Conservation (phyloP, 2,113 vertebrate genomes). For the Rhinogobius similis region DNA sequence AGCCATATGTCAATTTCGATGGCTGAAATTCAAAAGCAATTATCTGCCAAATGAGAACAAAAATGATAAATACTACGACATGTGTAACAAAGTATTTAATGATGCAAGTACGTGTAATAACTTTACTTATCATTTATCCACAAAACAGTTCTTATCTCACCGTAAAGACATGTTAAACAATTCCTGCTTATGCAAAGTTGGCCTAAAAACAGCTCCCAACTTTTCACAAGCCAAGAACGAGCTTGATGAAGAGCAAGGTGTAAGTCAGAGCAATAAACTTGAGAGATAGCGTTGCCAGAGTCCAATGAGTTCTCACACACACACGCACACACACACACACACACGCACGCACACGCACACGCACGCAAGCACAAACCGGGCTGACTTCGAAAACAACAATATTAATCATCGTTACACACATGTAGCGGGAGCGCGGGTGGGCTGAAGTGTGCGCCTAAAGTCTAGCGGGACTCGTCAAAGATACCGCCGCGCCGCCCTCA, state of each 20-base stretch:
- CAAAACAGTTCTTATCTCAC: not conserved
- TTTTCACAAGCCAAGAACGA: constrained; percentile 26
- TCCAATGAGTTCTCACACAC: not conserved
- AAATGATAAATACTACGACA: too few relatives aligned
- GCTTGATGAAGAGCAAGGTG: constrained; percentile 50
- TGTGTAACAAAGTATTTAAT: too few relatives aligned
- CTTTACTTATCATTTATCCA: not conserved
- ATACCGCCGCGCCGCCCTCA: constrained; percentile 61
- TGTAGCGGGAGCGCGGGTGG: constrained; percentile 58
- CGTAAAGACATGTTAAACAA: not conserved
- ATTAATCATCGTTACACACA: constrained; percentile 79
- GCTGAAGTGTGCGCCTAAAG: constrained; percentile 30
- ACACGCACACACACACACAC: not conserved
- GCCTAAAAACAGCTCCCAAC: constrained; percentile 24
- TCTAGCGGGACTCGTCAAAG: constrained; percentile 68
- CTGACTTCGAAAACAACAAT: constrained; percentile 77
- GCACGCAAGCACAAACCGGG: constrained; percentile 44
- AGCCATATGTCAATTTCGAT: too few relatives aligned
- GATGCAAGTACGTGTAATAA: too few relatives aligned
- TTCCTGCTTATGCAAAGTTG: constrained; percentile 3
- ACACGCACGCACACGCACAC: constrained; percentile 21
- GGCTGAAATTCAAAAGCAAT: too few relatives aligned
- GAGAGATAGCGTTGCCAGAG: constrained; percentile 50
- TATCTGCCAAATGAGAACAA: too few relatives aligned
- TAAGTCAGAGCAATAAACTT: constrained; percentile 65